Base-by-base conservation (phyloP, 2,113 vertebrate genomes). In the Geococcyx californianus region DNA sequence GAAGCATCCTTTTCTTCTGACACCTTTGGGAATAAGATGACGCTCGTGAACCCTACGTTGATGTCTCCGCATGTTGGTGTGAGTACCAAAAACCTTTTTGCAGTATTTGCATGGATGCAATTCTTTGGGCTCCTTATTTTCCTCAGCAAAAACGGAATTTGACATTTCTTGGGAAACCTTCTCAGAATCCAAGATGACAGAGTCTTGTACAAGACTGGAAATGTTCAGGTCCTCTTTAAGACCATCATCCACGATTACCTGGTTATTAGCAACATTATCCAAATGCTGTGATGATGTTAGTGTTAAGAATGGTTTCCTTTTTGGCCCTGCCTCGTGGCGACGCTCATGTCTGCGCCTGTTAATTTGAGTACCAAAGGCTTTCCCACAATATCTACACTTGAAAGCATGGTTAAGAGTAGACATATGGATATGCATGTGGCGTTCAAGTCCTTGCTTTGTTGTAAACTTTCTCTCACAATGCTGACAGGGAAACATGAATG, bases 11-110 rank as follows among this genome's bases (percentile, higher is more conserved):
- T 98, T 98, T 79, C 98, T 98, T 44, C 99, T 98, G 13, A 98
- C 97, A 7, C 97, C 97, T 97, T 98, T 98, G 73, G 98, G 98
- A 78, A 99, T 98, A 42, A 98, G 98, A 34, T 98, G 98, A 20
- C 98, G 98, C 55, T 99, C 98, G 0, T 99, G 99, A 85, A 98
- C 98, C 84, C 98, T 97, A 4, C 98, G 98, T 88, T 99, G 99
- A 69, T 99, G 99, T 58, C 98, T 97, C 20, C 98, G 95, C 98
- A 98, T 98, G 73, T 98, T 99, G 29, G 98, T 98, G 54, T 99
- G 98, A 25, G 98, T 99, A 47, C 98, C 99, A 91, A 99, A 99
- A 34, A 98, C 97, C 92, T 99, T 99, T 72, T 98, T 99, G 96
- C 99, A 99, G 82, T 99, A 99, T 59, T 98, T 98, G 97, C 99